Percentiles rank a stretch among this genome's conserved stretches.
phyloP scores from a whole-genome alignment of 2,797 vertebrate species.

The Thalassophryne amazonica region DNA sequence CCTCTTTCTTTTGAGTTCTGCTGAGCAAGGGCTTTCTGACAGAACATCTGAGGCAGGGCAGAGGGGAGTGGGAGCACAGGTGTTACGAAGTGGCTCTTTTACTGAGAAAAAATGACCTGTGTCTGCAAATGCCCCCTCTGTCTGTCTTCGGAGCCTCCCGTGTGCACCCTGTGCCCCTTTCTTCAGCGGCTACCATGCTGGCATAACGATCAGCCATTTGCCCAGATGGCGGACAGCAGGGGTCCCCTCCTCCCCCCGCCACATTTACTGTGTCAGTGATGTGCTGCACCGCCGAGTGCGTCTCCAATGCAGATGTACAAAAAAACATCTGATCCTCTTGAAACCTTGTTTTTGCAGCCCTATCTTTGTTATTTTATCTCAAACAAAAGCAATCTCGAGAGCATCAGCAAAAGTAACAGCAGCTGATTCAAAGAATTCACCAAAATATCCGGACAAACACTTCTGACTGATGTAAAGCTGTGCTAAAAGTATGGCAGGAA shows the following conservation, averaged over 20 bases:
- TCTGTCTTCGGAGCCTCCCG: slow-evolving; percentile 57
- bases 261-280: slow-evolving; percentile 60
- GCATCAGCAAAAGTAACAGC: background rate
- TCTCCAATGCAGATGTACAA: slow-evolving; percentile 47
- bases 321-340: slow-evolving; percentile 14
- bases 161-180: slow-evolving; percentile 64
- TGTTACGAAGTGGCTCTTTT: slow-evolving; percentile 69
- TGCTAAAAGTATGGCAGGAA: background rate
- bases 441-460: background rate
- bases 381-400: background rate
- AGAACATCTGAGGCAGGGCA: slow-evolving; percentile 67
- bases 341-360: background rate
- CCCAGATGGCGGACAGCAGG: slow-evolving; percentile 77
- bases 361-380: slow-evolving; percentile 10
- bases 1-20: too few relatives aligned
- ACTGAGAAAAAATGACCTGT: slow-evolving; percentile 67
- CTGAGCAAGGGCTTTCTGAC: slow-evolving; percentile 75
- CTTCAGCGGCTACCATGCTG: slow-evolving; percentile 56
- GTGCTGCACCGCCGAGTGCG: slow-evolving; percentile 58
- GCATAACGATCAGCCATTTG: slow-evolving; percentile 72
- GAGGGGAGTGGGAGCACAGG: slow-evolving; percentile 71
- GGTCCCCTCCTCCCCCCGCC: slow-evolving; percentile 28
- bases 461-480: background rate
- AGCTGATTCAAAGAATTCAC: background rate
- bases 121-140: slow-evolving; percentile 68